These are phyloP conservation scores for Nyctalus aviator DNA, from an alignment of 2,797 vertebrate species.

Conservation along the genomic window DNA sequence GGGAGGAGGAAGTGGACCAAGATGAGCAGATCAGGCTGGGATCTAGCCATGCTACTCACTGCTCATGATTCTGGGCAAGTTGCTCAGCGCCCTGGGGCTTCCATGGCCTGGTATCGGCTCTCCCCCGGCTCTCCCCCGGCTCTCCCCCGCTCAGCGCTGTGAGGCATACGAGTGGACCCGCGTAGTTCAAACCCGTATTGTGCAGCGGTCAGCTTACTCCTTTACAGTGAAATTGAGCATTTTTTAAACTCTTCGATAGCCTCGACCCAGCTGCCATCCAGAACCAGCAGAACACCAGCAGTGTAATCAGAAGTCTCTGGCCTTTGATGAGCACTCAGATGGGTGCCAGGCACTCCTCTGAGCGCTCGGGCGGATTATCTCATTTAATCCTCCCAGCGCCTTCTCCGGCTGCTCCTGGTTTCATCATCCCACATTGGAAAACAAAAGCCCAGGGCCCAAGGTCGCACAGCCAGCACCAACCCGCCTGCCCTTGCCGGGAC, in stretches of 20 bases:
- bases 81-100: background rate
- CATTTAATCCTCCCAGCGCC: background rate
- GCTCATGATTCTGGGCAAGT: background rate
- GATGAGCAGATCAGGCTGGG: background rate
- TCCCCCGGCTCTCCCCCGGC: background rate
- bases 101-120: accelerated
- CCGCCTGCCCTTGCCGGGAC: background rate
- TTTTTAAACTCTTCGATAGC: background rate
- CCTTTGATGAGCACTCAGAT: accelerated
- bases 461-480: background rate
- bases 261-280: background rate
- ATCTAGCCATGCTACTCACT: background rate
- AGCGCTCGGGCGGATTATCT: background rate
- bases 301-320: accelerated
- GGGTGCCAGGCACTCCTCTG: background rate
- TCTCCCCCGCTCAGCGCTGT: background rate
- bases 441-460: background rate
- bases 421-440: background rate
- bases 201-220: background rate
- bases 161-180: background rate
- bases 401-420: background rate
- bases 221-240: background rate
- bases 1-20: background rate
- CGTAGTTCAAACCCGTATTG: background rate
- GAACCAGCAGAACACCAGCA: background rate